Base-by-base conservation (phyloP, 2,113 vertebrate genomes). In the Taxidea taxus region DNA sequence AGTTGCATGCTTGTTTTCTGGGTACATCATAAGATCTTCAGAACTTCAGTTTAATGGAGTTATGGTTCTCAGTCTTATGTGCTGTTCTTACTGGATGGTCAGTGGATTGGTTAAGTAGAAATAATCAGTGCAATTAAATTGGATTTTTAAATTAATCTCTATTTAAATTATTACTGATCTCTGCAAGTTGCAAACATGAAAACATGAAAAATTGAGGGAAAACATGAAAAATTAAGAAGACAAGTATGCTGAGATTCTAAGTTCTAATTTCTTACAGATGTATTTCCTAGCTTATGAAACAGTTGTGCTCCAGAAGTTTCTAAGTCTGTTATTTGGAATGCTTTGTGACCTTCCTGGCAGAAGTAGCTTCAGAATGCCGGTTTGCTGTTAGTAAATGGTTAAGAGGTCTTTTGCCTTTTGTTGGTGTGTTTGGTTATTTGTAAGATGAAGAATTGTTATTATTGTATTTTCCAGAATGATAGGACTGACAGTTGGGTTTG, bases 391-490 rank as follows among this genome's bases (percentile, higher is more conserved):
- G 10, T 87, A 31, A 94, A 95, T 66, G 14, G 12, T 39, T 68
- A 21, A 91, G n/a, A 91, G 2, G 1, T 44, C 15, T 87, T 77
- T 91, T 44, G 49, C 83, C 49, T 54, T 93, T 87, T 93, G 49
- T 44, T 94, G 20, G 0, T 87, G 1, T 81, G 11, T 88, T 83
- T 95, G n/a, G n/a, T 95, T 83, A 60, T 70, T 96, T 93, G 29
- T 96, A 83, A 85, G 3, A 29, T 70, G 27, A n/a, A 21, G 12
- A 80, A 87, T 93, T 95, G 25, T 87, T 90, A 37, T 34, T 96
- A 37, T 18, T 97, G 21, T 95, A 7, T 97, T 91, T 99, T 99
- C 98, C 98, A 99, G 99, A 98, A 99, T 99, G 99, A 98, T 99
- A 98, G 99, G 99, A 81, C 98, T 99, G 99, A 99, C 99, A 90